Evolutionary conservation across 2,113 vertebrate genomes (phyloP), one percentile per base, ranked within the genome.

Genomic region (Paratilapia polleni): DNA sequence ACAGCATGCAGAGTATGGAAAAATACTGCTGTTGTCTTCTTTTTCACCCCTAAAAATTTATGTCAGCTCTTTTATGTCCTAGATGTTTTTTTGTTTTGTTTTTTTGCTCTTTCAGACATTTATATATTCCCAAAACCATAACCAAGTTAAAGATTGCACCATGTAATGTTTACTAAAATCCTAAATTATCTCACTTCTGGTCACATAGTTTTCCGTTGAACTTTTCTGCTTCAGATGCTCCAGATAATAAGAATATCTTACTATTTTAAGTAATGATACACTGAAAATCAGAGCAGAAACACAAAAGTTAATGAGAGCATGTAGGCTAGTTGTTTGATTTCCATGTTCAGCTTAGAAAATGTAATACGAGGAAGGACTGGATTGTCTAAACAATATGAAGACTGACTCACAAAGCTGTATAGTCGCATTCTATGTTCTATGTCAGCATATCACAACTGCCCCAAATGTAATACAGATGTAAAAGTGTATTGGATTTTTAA

Each of bases 1-100:
- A 92, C 87, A 87, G 84, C 86, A 82, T 81, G 87, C 77, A 89
- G 80, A 62, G 75, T 52, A 87, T 89, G 86, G 87, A 91, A 91
- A 93, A 93, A 80, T 47, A 91, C 87, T n/a, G 89, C 81, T 54
- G 79, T 52, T 74, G 84, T 80, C 56, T 81, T 86, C 86, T 79
- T 80, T 76, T 81, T 75, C 17, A 36, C 17, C 70, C 49, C 19
- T 17, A 57, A 70, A 90, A 85, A 84, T 85, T 24, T 70, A 85
- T 1, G 36, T 84, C n/a, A 74, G 47, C 31, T 58, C 49, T 77
- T 90, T 80, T 49, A 86, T 11, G 5, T 74, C 64, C 57, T 75
- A 77, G 28, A 81, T 76, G 87, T 68, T 82, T n/a, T n/a, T n/a
- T n/a, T n/a, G n/a, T n/a, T n/a, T n/a, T n/a, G n/a, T n/a, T n/a